Base-by-base conservation (phyloP, 2,113 vertebrate species). In the Lepisosteus oculatus region DNA sequence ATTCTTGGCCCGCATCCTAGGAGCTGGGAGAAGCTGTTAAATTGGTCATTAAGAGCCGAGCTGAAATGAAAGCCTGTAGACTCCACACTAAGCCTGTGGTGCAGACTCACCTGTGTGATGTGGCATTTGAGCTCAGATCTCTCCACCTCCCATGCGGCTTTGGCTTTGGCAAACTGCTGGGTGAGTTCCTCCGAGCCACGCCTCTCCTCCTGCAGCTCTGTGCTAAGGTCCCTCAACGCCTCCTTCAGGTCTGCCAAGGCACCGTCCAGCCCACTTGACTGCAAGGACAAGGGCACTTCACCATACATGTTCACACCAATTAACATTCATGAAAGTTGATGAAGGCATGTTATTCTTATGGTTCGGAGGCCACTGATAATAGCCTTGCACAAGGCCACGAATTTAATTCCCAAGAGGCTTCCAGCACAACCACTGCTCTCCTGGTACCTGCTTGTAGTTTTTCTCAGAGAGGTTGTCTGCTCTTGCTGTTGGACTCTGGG, bases 131-230 rank as follows among this genome's bases (percentile, higher is more conserved):
- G 93, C 80, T 98, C 95, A 0, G 93, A 91, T 0, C 94, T 90
- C 83, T 99, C 96, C 29, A 96, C 93, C 83, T 99, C 97, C 97
- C 97, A 99, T 71, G 95, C 90, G 64, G 96, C 95, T 83, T 98
- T 99, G 85, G 96, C 97, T 73, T 95, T 95, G 74, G 95, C 95
- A 15, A 99, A 98, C 83, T 99, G 96, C 82, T 98, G 97, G 71
- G 97, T 96, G 70, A 99, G 93, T 80, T 99, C 97, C 0, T 94
- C 91, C 54, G 95, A 94, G 11, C 96, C 89, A 2, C 92, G 93
- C 63, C 90, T 91, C 74, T 97, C 97, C 72, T 97, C 95, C 3
- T 88, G 90, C 76, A 99, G 84, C 87, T 97, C 95, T 3, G 85
- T 92, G 75, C 94, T 98, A 75, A 99, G 91, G 70, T 98, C 96